Base-by-base conservation (phyloP, 2,113 vertebrate species). In the Erythrocercus mccallii region DNA sequence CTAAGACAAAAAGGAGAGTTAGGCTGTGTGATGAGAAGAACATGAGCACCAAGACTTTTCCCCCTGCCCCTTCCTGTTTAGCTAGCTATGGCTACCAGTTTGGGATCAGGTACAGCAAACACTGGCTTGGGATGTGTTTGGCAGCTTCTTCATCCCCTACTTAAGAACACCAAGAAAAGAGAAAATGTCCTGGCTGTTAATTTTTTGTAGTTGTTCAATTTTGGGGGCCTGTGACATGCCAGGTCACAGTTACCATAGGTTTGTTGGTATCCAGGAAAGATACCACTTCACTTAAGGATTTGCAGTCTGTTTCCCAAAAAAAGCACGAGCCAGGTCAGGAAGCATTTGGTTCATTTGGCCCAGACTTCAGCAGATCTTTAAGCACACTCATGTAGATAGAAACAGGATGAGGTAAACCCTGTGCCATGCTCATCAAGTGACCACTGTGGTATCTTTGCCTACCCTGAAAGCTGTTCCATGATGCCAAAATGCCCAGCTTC, bases 351-450 rank as follows among this genome's bases (percentile, higher is more conserved):
- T 31, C 33, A 33, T 20, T 33, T 18, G 57, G 61, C 54, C 38
- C 65, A 78, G 57, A 60, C 25, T 71, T 60, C 56, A 89, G 78
- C 47, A 78, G 47, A 58, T 45, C 60, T 38, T 47, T 38, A 78
- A 86, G 61, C 37, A 47, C 22, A 47, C 18, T 47, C 38, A 30
- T 14, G 48, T 24, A 74, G 56, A 50, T 7, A 35, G 47, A 81
- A 87, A 62, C 15, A 74, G 47, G 48, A 81, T 66, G 90, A 89
- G 65, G 60, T 64, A 84, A 89, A 81, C 87, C 66, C 81, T 62
- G 56, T 68, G 64, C 65, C 87, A 81, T 0, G 0, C 38, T 86
- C 51, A 22, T 40, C 4, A 4, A 37, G 60, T 33, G 60, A 89
- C 60, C 7, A 1, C 73, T 33, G 24, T 0, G 1, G 78, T 70